Evolutionary conservation across 2,797 vertebrate species (phyloP).

Genomic region (Brachyrhaphis roseni): DNA sequence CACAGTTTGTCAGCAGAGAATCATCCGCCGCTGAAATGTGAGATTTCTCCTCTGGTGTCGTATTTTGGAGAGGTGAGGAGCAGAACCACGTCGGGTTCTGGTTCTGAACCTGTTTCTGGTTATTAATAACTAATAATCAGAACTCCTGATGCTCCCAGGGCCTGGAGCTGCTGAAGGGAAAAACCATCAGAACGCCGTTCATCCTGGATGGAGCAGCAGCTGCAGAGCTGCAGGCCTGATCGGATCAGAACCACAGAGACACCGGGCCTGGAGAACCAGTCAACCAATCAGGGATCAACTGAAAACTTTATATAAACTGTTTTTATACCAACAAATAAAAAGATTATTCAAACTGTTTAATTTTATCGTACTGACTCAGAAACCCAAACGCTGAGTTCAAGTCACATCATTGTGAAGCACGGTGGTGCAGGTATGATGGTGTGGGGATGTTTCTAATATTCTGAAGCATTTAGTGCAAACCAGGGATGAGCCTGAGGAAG

Average conservation of each 20-base stretch:
- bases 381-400: neutral
- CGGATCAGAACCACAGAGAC: neutral
- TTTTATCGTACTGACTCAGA: neutral
- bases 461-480: neutral
- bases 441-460: neutral
- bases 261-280: neutral
- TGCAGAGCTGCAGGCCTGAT: conserved; percentile 45
- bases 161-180: conserved; percentile 85
- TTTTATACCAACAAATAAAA: conserved; percentile 5
- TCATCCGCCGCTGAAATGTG: conserved; percentile 81
- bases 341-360: neutral
- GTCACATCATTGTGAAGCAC: neutral
- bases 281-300: neutral
- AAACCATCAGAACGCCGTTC: conserved; percentile 79
- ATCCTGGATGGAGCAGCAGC: conserved; percentile 78
- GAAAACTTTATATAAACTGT: neutral
- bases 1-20: conserved; percentile 57
- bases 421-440: neutral
- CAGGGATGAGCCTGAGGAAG: neutral
- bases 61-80: conserved; percentile 90
- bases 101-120: neutral
- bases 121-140: neutral
- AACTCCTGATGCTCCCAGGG: conserved; percentile 73
- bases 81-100: neutral
- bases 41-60: conserved; percentile 94